Percentiles rank a stretch among this genome's conserved stretches.
phyloP scores from a whole-genome alignment of 2,797 vertebrate genomes.

The Scolopax rusticola region DNA sequence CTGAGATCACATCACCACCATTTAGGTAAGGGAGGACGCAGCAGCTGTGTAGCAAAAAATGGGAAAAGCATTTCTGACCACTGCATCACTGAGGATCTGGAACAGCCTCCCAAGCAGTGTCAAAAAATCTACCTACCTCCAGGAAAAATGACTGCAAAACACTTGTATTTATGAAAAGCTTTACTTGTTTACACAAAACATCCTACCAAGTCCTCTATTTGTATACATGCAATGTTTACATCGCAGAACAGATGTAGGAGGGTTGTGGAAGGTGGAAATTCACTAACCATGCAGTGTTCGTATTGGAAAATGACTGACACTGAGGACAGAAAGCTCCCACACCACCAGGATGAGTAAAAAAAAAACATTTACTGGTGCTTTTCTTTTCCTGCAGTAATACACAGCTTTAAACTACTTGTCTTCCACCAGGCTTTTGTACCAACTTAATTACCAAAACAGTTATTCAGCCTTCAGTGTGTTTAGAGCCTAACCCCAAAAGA shows the following conservation, averaged over 20 bases:
- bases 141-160: background rate
- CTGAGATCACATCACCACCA: background rate
- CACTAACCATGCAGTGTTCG: fast-evolving
- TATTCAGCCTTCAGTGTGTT: background rate
- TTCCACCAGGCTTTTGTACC: background rate
- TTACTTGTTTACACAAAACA: background rate
- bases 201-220: background rate
- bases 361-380: background rate
- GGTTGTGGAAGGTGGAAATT: background rate
- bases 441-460: background rate
- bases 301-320: fast-evolving
- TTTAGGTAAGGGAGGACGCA: background rate
- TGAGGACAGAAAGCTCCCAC: background rate
- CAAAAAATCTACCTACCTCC: background rate
- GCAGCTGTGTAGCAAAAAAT: background rate
- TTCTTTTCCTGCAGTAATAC: background rate
- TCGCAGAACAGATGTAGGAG: background rate
- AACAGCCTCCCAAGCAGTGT: background rate
- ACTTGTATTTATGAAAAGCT: background rate
- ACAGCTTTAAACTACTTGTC: background rate
- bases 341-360: background rate
- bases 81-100: background rate
- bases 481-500: background rate
- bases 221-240: background rate
- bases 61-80: fast-evolving